Conservation (phyloP, 2,888 invertebrate genomes). For the Cancer borealis region DNA sequence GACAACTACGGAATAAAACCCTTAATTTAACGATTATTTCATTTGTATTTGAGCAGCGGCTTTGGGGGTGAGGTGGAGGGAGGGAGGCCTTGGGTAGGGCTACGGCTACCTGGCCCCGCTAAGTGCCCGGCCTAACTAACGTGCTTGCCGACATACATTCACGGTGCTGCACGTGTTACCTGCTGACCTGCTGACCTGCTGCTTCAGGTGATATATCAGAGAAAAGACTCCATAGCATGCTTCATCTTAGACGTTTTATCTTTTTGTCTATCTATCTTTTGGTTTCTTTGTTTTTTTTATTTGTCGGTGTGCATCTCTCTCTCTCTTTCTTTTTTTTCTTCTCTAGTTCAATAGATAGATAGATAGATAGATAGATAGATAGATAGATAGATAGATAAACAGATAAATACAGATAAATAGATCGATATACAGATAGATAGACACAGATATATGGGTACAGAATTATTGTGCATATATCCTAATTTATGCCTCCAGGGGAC, state of each 20-base stretch:
- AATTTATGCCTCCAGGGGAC: constrained; percentile 13
- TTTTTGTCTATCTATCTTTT: neutral
- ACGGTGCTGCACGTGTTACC: neutral
- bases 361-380: too few relatives aligned
- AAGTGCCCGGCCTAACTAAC: neutral
- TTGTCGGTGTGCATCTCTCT: neutral
- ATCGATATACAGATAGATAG: neutral
- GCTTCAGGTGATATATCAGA: neutral
- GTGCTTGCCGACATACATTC: neutral
- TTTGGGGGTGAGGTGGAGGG: constrained; percentile 42
- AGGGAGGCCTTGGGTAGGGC: neutral
- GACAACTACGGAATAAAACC: constrained; percentile 42
- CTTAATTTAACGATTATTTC: constrained; percentile 62
- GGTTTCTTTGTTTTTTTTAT: neutral
- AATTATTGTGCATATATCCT: neutral
- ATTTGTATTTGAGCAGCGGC: constrained; percentile 45
- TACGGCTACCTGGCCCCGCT: constrained; percentile 44
- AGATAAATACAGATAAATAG: too few relatives aligned
- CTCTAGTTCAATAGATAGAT: too few relatives aligned
- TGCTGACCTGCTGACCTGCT: neutral
- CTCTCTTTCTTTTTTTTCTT: constrained; percentile 3
- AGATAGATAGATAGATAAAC: neutral
- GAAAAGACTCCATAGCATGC: neutral
- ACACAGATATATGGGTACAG: neutral
- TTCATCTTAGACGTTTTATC: neutral